Evolutionary conservation across 2,113 vertebrate species (phyloP), one percentile per base, ranked within the genome.

Genomic region (Xyliphius kryptos): DNA sequence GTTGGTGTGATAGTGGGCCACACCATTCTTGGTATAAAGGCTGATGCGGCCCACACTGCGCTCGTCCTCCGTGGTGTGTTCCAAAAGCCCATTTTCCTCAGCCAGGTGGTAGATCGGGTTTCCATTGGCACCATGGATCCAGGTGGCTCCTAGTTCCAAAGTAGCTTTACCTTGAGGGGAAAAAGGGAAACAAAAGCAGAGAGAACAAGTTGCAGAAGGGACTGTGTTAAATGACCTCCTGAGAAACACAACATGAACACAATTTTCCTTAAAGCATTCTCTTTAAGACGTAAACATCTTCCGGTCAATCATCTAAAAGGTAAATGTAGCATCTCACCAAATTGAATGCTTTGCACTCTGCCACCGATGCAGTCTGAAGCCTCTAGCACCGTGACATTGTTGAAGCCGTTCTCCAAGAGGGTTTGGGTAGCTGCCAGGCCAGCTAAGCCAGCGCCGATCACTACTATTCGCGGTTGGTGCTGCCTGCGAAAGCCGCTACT

Each of bases 31-130:
- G 83, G 91, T 90, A 74, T 97, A 99, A 58, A 94, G 88, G 75
- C 96, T 99, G 88, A 99, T 98, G 73, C 96, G 91, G 56, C 92
- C 95, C 79, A 92, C 88, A 0, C 92, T 97, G 65, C 90, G 84
- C 75, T 99, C 96, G 1, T 84, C 84, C 38, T 97, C 96, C 0
- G 93, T 92, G 75, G 93, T 95, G 83, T 96, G 89, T 68, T 97
- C 95, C 68, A 99, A 85, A 69, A 99, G 90, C 69, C 95, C 88
- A 64, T 92, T 96, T 77, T 96, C 94, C 89, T 98, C 90, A 73
- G 96, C 96, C 92, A 99, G 89, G 91, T 99, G 96, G 85, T 95
- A 99, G 83, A 99, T 80, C 21, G 96, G 96, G 78, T 99, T 99
- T 80, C 96, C 96, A 43, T 91, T 90, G 70, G 94, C 92, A 61